Conservation (phyloP, 2,888 invertebrate genomes). For the Cabera pusaria region DNA sequence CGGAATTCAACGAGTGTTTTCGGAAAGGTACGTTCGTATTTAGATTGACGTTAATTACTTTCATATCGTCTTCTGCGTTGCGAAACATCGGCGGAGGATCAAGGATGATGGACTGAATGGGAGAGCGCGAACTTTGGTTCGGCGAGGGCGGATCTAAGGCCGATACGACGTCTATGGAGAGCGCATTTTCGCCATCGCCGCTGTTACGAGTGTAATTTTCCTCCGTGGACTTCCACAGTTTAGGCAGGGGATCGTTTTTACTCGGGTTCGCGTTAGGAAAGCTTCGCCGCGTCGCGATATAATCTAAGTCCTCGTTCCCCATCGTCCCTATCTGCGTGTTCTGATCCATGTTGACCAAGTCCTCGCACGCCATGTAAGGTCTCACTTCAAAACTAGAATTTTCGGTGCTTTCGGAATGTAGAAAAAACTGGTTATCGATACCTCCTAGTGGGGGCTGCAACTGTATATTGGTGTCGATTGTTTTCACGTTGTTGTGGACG, state of each 20-base stretch:
- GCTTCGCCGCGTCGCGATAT: conserved; percentile 83
- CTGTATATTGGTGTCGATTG: conserved; percentile 28
- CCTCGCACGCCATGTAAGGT: conserved; percentile 86
- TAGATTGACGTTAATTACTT: conserved; percentile 70
- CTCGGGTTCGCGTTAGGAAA: conserved; percentile 86
- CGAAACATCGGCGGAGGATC: conserved; percentile 86
- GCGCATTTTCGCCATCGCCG: conserved; percentile 37
- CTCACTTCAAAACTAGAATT: conserved; percentile 83
- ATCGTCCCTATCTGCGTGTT: conserved; percentile 78
- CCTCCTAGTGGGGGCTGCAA: conserved; percentile 30
- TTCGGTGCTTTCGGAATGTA: conserved; percentile 85
- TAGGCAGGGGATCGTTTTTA: conserved; percentile 58
- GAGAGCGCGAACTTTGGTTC: conserved; percentile 46
- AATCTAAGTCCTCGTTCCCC: conserved; percentile 59
- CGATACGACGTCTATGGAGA: conserved; percentile 52
- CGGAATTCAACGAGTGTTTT: conserved; percentile 84
- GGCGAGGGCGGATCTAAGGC: conserved; percentile 72
- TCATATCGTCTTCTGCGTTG: conserved; percentile 67
- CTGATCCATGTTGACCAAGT: conserved; percentile 86
- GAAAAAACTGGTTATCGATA: conserved; percentile 43
- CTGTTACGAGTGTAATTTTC: conserved; percentile 54
- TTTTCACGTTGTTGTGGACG: conserved; percentile 33
- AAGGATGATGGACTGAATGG: conserved; percentile 65
- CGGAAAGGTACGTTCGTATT: conserved; percentile 70
- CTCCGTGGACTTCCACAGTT: conserved; percentile 74